A percentile compares a stretch with the other conserved stretches of the same genome.
These are phyloP conservation scores for Azorinus chamasolen DNA, from an alignment of 2,888 invertebrate genomes.

Conservation along the genomic window DNA sequence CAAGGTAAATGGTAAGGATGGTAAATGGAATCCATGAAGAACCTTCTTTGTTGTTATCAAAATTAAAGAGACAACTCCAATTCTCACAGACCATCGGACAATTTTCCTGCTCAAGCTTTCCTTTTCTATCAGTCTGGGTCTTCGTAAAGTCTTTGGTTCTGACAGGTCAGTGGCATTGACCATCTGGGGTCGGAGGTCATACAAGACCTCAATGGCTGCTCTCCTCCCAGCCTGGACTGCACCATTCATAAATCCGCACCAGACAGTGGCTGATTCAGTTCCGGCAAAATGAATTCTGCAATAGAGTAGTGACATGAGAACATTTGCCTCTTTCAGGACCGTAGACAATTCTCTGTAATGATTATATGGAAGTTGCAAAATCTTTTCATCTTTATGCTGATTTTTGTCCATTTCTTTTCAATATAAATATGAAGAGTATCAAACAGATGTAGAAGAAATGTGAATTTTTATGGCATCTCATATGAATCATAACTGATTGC, in stretches of 20 bases:
- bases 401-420: too few species aligned
- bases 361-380: too few species aligned
- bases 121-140: background rate
- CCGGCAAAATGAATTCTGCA: slow-evolving; percentile 85
- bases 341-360: too few species aligned
- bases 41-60: slow-evolving; percentile 32
- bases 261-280: slow-evolving; percentile 84
- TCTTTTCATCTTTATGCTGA: too few species aligned
- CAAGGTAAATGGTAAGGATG: too few species aligned
- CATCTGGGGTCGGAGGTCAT: slow-evolving; percentile 75
- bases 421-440: too few species aligned
- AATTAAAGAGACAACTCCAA: slow-evolving; percentile 37
- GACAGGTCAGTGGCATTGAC: slow-evolving; percentile 70
- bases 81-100: slow-evolving; percentile 48
- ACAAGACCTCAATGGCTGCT: slow-evolving; percentile 83
- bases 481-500: too few species aligned
- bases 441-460: too few species aligned
- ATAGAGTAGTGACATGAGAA: too few species aligned
- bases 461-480: too few species aligned
- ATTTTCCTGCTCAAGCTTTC: slow-evolving; percentile 19
- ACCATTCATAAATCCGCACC: slow-evolving; percentile 85
- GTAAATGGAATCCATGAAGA: background rate
- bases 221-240: slow-evolving; percentile 84
- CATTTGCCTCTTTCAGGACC: too few species aligned
- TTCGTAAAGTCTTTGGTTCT: slow-evolving; percentile 28